A percentile compares a stretch with the other conserved stretches of the same genome.
These are phyloP conservation scores for Silurus meridionalis DNA, from an alignment of 2,113 vertebrate species.

Conservation along the genomic window DNA sequence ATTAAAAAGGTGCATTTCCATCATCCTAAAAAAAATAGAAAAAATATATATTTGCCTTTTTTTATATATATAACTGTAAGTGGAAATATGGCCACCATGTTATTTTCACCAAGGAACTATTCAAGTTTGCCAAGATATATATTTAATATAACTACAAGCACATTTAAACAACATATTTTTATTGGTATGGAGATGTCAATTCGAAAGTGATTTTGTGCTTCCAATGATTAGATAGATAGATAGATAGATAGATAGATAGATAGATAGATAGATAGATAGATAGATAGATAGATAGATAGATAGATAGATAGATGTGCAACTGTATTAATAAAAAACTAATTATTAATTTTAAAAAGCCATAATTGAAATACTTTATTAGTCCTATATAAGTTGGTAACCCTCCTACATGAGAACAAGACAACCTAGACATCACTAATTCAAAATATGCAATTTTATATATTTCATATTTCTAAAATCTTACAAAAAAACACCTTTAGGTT, in stretches of 20 bases:
- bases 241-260: neutral
- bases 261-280: neutral
- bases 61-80: neutral
- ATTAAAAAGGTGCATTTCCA: neutral
- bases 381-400: no score
- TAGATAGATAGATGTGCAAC: neutral
- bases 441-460: neutral
- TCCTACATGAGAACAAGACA: neutral
- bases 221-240: neutral
- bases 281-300: neutral
- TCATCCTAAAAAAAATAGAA: neutral
- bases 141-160: neutral
- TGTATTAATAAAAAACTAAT: no score
- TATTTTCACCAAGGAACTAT: constrained; percentile 15
- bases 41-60: neutral
- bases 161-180: neutral
- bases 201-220: neutral
- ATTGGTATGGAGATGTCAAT: neutral
- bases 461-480: neutral
- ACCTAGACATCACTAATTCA: neutral
- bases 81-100: neutral
- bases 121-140: neutral
- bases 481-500: neutral
- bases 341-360: no score
- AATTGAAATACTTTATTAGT: no score